Percentiles rank a stretch among this genome's conserved stretches.
Conservation (phyloP, 2,113 vertebrate species). For the Aspiorhynchus laticeps region DNA sequence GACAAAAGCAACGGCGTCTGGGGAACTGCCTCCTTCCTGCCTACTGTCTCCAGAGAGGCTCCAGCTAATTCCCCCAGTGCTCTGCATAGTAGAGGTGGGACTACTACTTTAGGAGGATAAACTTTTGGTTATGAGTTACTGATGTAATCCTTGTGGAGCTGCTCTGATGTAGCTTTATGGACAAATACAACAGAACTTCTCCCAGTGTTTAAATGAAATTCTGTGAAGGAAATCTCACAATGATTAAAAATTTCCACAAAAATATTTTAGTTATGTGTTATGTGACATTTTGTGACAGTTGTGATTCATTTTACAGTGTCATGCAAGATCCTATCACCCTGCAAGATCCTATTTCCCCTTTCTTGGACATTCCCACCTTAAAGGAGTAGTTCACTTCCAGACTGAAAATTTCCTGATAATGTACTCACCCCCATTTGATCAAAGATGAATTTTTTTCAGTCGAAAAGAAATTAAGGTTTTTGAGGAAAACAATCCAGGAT, state of each 20-base stretch:
- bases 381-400: no score
- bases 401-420: no score
- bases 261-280: neutral
- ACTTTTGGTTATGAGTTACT: neutral
- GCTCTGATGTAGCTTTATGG: neutral
- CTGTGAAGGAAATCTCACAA: no score
- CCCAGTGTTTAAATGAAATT: no score
- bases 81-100: neutral
- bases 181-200: neutral
- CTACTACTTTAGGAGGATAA: neutral
- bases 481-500: no score
- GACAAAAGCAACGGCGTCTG: constrained; percentile 10
- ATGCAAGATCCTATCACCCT: neutral
- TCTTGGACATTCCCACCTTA: neutral
- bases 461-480: no score
- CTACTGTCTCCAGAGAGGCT: constrained; percentile 32
- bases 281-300: neutral
- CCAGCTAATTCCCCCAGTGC: neutral
- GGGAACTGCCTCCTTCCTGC: constrained; percentile 4
- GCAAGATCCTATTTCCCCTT: neutral
- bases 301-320: no score
- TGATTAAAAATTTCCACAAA: no score
- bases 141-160: neutral
- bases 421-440: no score
- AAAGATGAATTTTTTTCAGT: no score